phyloP scores from a whole-genome alignment of 2,797 vertebrate genomes.

The Hoplostethus atlanticus region DNA sequence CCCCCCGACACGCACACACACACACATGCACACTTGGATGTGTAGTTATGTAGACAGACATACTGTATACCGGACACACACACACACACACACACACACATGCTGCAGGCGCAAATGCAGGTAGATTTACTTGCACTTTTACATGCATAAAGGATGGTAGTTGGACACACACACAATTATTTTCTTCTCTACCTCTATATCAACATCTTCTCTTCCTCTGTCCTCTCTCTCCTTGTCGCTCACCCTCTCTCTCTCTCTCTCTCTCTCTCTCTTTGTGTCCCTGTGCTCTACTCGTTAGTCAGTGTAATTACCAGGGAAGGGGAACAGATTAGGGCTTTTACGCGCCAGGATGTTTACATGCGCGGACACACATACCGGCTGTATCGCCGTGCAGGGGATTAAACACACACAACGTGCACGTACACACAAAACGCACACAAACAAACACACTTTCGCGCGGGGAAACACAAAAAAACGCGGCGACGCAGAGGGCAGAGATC shows the following conservation, averaged over 20 bases:
- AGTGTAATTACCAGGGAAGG: constrained; percentile 79
- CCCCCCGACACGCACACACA: constrained; percentile 40
- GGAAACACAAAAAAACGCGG: too few relatives aligned
- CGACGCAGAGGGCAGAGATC: not conserved
- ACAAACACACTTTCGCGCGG: not conserved
- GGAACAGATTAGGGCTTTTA: constrained; percentile 77
- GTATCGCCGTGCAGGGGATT: constrained; percentile 50
- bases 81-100: not conserved
- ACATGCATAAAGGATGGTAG: not conserved
- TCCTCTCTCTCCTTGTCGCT: constrained; percentile 43
- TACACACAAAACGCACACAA: constrained; percentile 3
- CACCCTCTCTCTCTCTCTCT: constrained; percentile 7
- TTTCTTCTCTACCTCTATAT: constrained; percentile 8
- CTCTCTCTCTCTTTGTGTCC: constrained; percentile 32
- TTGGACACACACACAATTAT: constrained; percentile 3
- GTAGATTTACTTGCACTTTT: too few relatives aligned
- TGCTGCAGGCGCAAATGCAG: not conserved
- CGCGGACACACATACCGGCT: constrained; percentile 56
- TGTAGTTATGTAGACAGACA: constrained; percentile 2
- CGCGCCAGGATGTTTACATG: constrained; percentile 77
- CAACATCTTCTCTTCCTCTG: constrained; percentile 8
- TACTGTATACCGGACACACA: not conserved
- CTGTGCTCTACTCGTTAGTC: constrained; percentile 75
- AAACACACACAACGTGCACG: constrained; percentile 23
- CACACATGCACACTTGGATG: not conserved